phyloP scores from a whole-genome alignment of 2,888 invertebrate species.

The Dynastes grantii region DNA sequence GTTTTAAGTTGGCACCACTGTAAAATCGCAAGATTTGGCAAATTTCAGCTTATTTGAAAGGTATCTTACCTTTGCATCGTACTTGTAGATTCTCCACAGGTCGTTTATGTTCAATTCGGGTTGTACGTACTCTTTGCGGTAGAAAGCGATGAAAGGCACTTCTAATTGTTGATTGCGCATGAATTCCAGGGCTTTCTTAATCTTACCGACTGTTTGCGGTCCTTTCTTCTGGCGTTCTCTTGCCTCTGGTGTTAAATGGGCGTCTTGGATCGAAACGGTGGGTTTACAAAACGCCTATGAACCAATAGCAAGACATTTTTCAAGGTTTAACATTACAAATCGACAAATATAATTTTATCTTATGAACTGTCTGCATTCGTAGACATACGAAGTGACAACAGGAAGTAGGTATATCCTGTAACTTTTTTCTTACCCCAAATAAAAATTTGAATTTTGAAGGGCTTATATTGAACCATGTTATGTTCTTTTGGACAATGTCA shows the following conservation, averaged over 20 bases:
- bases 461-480: too few relatives aligned
- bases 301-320: not conserved
- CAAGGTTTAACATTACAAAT: too few relatives aligned
- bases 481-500: too few relatives aligned
- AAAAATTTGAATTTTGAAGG: too few relatives aligned
- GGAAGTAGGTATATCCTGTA: too few relatives aligned
- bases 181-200: slow-evolving; percentile 94
- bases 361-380: too few relatives aligned
- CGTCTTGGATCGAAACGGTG: slow-evolving; percentile 86
- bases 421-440: too few relatives aligned
- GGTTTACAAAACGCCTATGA: slow-evolving; percentile 85
- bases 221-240: slow-evolving; percentile 77
- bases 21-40: slow-evolving; percentile 52
- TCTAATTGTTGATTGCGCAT: slow-evolving; percentile 96
- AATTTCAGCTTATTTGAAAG: too few relatives aligned
- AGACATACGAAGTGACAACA: too few relatives aligned
- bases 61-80: slow-evolving; percentile 55
- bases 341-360: too few relatives aligned
- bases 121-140: slow-evolving; percentile 97
- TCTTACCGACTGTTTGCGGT: slow-evolving; percentile 86
- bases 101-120: slow-evolving; percentile 96
- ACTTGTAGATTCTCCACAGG: slow-evolving; percentile 95
- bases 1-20: slow-evolving; percentile 91
- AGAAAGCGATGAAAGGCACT: slow-evolving; percentile 99
- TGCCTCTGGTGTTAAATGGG: slow-evolving; percentile 72